Base-by-base conservation (phyloP, 2,888 invertebrate species). In the Lepidocyrtoides sp. region DNA sequence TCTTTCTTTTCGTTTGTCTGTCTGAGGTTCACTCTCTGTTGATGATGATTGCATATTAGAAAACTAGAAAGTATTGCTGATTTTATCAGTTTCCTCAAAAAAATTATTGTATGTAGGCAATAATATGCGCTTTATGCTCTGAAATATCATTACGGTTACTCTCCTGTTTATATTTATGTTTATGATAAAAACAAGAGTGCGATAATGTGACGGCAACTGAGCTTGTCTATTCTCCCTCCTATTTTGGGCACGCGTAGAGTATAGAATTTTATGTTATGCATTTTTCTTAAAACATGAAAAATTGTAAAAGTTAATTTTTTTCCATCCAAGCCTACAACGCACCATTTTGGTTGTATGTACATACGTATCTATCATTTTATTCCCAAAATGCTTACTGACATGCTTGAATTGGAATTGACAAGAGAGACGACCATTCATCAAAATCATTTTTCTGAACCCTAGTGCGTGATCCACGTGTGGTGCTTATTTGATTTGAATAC, bases 381-480 rank as follows among this genome's bases (percentile, higher is more conserved):
- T 82, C 63, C 32, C n/a, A 48, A 89, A 83, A 83, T 82, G 7
- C 41, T 8, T 10, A 79, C 69, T 60, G 57, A 57, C 81, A 69
- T 51, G 54, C 26, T 72, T 66, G 36, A 79, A 90, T 90, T 90
- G 90, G 82, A 86, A 86, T 86, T 91, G 91, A 86, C 91, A 82
- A 41, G 79, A 87, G 57, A 79, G 72, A 82, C 91, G 86, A 60
- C 75, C 86, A 91, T 91, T 91, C 91, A 91, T 91, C 91, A 91
- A 90, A 85, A 85, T 90, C 89, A 75, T 89, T 57, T 91, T 77
- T 82, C 79, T 60, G 75, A 86, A 77, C 41, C 69, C 83, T 48
- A 82, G 91, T 91, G 86, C 91, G 91, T 91, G 91, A 91, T 91
- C 91, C 91, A 91, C 91, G 91, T 91, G 91, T 82, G 86, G 72